These are phyloP conservation scores for Karalla daura DNA, from an alignment of 2,797 vertebrate species.

Conservation along the genomic window DNA sequence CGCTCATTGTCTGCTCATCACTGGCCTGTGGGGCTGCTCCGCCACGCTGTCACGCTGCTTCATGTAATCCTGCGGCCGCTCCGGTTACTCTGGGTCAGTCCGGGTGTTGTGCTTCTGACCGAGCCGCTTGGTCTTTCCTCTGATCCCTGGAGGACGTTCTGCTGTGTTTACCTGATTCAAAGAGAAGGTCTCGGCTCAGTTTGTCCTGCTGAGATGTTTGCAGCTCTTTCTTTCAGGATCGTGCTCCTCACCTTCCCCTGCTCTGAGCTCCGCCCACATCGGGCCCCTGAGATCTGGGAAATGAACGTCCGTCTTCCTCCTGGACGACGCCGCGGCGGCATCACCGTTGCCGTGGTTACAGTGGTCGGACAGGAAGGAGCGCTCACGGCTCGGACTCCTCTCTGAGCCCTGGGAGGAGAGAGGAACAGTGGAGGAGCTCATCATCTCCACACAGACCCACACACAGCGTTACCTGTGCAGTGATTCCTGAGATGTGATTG, in stretches of 20 bases:
- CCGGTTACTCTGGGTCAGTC: too few relatives aligned
- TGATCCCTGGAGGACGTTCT: constrained; percentile 35
- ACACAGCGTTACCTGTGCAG: constrained; percentile 69
- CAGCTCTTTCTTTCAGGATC: background rate
- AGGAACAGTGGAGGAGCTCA: background rate
- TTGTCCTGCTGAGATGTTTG: too few relatives aligned
- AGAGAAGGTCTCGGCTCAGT: too few relatives aligned
- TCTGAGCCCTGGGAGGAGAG: constrained; percentile 52
- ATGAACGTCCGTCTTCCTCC: constrained; percentile 48
- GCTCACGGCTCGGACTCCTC: constrained; percentile 41
- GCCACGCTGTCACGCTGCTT: too few relatives aligned
- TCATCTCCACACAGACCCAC: too few relatives aligned
- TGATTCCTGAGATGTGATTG: constrained; percentile 16
- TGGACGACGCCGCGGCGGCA: background rate
- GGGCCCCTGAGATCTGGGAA: constrained; percentile 68
- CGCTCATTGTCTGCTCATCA: too few relatives aligned
- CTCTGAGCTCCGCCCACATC: constrained; percentile 52
- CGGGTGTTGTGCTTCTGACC: constrained; percentile 26
- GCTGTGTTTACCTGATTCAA: constrained; percentile 60
- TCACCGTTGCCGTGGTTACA: constrained; percentile 18
- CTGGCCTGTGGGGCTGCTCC: too few relatives aligned
- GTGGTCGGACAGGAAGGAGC: constrained; percentile 39
- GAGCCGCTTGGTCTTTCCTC: constrained; percentile 31
- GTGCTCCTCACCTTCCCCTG: constrained; percentile 46
- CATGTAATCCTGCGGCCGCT: too few relatives aligned